Percentiles rank a stretch among this genome's conserved stretches.
phyloP scores from a whole-genome alignment of 2,113 vertebrate genomes.

The Antennarius striatus region DNA sequence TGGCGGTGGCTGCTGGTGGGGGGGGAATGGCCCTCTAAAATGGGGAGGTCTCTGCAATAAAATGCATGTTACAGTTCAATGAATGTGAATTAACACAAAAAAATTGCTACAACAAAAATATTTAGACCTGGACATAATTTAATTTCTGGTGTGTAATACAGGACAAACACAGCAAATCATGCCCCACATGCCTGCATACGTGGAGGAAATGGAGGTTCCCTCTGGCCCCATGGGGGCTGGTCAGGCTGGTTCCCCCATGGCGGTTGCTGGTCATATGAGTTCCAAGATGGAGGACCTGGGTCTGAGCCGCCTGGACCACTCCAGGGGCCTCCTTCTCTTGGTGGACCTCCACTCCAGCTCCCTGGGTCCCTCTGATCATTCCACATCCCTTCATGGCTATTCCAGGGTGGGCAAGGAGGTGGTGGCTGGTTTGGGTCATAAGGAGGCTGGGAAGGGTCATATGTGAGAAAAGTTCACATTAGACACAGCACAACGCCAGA shows the following conservation, averaged over 20 bases:
- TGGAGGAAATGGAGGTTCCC: slow-evolving; percentile 89
- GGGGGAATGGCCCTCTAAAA: slow-evolving; percentile 94
- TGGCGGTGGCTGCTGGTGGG: slow-evolving; percentile 95
- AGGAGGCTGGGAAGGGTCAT: slow-evolving; percentile 67
- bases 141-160: too few relatives aligned
- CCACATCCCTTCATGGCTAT: slow-evolving; percentile 96
- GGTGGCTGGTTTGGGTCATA: slow-evolving; percentile 87
- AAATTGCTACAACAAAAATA: neutral
- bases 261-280: slow-evolving; percentile 89
- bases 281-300: slow-evolving; percentile 86
- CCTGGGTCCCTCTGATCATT: slow-evolving; percentile 92
- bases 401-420: slow-evolving; percentile 96
- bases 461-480: slow-evolving; percentile 1
- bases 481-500: too few relatives aligned
- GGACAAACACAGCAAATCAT: neutral
- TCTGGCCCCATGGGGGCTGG: slow-evolving; percentile 94
- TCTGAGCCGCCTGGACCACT: slow-evolving; percentile 86
- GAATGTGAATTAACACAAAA: neutral
- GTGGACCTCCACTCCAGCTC: slow-evolving; percentile 87
- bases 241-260: slow-evolving; percentile 92
- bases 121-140: too few relatives aligned
- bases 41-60: slow-evolving; percentile 87
- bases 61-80: neutral
- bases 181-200: slow-evolving; percentile 83
- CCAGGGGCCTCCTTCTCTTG: slow-evolving; percentile 86